These are phyloP conservation scores for Echeneis naucrates DNA, from an alignment of 2,797 vertebrate genomes.

Conservation along the genomic window DNA sequence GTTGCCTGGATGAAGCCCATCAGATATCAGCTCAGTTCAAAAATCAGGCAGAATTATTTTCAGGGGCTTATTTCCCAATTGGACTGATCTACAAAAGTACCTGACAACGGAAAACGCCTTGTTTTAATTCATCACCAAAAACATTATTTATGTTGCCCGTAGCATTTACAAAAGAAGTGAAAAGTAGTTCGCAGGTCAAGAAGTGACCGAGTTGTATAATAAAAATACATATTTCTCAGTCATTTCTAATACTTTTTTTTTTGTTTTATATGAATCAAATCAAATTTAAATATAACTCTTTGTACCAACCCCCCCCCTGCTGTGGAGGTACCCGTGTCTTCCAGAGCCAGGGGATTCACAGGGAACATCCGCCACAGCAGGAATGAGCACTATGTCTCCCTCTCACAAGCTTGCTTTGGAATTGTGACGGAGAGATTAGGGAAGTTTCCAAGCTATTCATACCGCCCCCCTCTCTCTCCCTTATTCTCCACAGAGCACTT, in stretches of 20 bases:
- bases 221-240: no score
- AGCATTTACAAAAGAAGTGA: neutral
- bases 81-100: conserved; percentile 14
- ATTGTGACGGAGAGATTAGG: conserved; percentile 80
- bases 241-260: no score
- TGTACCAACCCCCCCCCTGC: no score
- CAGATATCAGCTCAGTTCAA: conserved; percentile 11
- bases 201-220: no score
- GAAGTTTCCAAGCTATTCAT: conserved; percentile 82
- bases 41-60: conserved; percentile 21
- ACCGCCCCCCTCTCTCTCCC: conserved; percentile 27
- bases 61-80: conserved; percentile 21
- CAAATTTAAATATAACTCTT: neutral
- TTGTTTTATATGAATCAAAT: no score
- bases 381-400: conserved; percentile 71
- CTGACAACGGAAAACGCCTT: no score
- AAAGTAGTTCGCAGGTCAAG: neutral
- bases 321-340: conserved; percentile 6
- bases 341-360: conserved; percentile 51
- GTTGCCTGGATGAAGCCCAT: conserved; percentile 31
- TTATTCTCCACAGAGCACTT: conserved; percentile 65
- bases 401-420: conserved; percentile 68
- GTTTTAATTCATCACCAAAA: no score
- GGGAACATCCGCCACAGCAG: conserved; percentile 52
- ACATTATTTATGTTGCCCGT: neutral